A percentile compares a stretch with the other conserved stretches of the same genome.
phyloP scores from a whole-genome alignment of 2,113 vertebrate genomes.

The Xyliphius kryptos region DNA sequence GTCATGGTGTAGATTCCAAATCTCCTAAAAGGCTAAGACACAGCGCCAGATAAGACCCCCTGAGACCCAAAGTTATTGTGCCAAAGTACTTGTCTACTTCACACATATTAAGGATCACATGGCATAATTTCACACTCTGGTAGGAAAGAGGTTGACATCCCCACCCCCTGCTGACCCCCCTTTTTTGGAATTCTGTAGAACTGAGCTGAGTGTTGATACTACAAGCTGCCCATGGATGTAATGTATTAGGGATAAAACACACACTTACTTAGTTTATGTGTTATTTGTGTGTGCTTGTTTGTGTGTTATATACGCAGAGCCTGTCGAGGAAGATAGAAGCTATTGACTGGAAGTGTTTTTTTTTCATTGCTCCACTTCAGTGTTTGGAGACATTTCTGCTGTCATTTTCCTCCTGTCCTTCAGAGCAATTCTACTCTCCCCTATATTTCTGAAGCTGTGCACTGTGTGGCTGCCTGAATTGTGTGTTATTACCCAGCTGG shows the following conservation, averaged over 20 bases:
- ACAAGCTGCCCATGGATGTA: too few relatives aligned
- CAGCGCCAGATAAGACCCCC: too few relatives aligned
- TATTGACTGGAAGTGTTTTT: constrained; percentile 50
- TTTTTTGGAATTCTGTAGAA: constrained; percentile 53
- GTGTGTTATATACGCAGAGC: constrained; percentile 12
- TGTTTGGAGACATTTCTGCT: constrained; percentile 72
- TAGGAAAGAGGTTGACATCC: constrained; percentile 46
- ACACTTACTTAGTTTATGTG: too few relatives aligned
- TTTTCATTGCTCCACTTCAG: constrained; percentile 64
- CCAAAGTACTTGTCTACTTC: constrained; percentile 68
- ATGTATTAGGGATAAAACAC: too few relatives aligned
- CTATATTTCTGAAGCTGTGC: constrained; percentile 60
- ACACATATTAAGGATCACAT: constrained; percentile 73
- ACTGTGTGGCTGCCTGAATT: constrained; percentile 72
- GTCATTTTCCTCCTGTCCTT: constrained; percentile 74
- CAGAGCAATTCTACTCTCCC: constrained; percentile 71
- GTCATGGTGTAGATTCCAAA: too few relatives aligned
- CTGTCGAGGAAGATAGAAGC: constrained; percentile 17
- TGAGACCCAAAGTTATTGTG: constrained; percentile 59
- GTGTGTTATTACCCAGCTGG: constrained; percentile 81
- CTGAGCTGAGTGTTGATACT: constrained; percentile 2
- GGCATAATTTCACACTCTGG: constrained; percentile 71
- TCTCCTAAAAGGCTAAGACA: too few relatives aligned
- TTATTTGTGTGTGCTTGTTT: constrained; percentile 14
- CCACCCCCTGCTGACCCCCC: constrained; percentile 27